Evolutionary conservation across 2,113 vertebrate genomes (phyloP).

Genomic region (Anolis sagrei): DNA sequence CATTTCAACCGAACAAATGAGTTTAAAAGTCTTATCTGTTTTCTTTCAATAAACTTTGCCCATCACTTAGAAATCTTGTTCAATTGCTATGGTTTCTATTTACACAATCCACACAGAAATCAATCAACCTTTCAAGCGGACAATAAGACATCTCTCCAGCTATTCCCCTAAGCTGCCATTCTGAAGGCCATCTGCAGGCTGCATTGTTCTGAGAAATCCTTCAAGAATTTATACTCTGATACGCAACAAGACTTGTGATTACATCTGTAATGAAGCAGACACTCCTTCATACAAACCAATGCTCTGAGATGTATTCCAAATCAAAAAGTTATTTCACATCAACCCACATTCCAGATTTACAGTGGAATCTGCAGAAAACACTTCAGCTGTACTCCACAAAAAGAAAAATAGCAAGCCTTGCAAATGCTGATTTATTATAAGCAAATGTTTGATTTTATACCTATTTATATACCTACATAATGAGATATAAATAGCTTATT

Average conservation of each 20-base stretch:
- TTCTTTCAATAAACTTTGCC: neutral
- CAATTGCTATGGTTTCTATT: neutral
- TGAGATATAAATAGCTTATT: neutral
- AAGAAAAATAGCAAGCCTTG: too few relatives aligned
- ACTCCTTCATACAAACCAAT: neutral
- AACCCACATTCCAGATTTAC: neutral
- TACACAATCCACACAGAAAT: neutral
- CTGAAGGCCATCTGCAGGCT: neutral
- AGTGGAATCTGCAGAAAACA: neutral
- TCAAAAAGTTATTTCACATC: slow-evolving; percentile 12
- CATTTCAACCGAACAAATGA: slow-evolving; percentile 4
- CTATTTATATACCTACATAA: too few relatives aligned
- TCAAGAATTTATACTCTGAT: neutral
- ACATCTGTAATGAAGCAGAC: neutral
- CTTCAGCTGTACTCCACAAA: neutral
- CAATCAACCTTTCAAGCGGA: slow-evolving; percentile 16
- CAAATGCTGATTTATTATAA: too few relatives aligned
- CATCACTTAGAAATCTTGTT: neutral
- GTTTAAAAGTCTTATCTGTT: neutral
- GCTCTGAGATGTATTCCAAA: neutral
- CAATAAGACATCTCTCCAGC: slow-evolving; percentile 2
- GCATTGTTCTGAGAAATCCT: neutral
- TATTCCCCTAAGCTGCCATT: slow-evolving; percentile 1
- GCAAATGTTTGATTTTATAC: too few relatives aligned
- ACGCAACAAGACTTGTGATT: neutral